Conservation (phyloP, 2,113 vertebrate species). For the Phalacrocorax brasilianus region DNA sequence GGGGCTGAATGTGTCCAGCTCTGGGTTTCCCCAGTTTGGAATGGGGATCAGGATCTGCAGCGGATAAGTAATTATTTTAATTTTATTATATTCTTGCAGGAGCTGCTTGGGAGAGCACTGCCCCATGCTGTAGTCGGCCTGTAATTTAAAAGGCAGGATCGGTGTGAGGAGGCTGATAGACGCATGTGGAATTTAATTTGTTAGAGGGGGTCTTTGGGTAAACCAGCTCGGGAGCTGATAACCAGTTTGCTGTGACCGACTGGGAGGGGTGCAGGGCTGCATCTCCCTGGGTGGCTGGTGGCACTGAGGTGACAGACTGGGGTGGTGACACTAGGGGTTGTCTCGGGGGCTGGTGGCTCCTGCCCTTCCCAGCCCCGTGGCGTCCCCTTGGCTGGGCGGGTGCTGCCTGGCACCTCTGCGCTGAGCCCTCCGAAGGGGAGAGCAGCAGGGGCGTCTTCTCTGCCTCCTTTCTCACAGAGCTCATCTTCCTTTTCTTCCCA, state of each 20-base stretch:
- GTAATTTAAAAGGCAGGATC: neutral
- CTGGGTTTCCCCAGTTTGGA: neutral
- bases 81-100: neutral
- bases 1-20: neutral
- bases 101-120: neutral
- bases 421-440: neutral
- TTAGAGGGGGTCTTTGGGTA: neutral
- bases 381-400: neutral
- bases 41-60: neutral
- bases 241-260: neutral
- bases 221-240: neutral
- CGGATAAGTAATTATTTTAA: neutral
- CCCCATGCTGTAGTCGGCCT: neutral
- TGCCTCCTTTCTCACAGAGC: neutral
- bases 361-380: too few species aligned
- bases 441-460: neutral
- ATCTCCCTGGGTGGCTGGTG: neutral
- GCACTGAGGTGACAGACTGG: neutral
- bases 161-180: neutral
- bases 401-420: neutral
- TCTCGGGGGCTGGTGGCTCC: neutral
- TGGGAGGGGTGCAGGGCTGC: neutral
- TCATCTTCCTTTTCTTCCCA: neutral
- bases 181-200: rapidly evolving
- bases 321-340: too few species aligned